phyloP scores from a whole-genome alignment of 2,797 vertebrate species.

The Eremophila alpestris region DNA sequence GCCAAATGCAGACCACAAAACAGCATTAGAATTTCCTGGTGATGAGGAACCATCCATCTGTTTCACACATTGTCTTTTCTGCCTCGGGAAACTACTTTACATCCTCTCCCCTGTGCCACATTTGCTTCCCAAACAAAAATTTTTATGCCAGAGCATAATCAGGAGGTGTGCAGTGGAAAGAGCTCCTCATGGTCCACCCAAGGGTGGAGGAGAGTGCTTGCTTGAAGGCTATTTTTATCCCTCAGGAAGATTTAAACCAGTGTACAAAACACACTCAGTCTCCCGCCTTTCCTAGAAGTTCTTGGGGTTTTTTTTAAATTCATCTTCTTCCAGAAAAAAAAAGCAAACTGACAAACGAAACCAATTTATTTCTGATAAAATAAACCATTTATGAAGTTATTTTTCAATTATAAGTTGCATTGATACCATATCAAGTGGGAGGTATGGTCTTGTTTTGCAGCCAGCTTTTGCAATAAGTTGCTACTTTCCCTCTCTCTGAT shows the following conservation, averaged over 20 bases:
- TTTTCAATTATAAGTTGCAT: neutral
- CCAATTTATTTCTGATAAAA: neutral
- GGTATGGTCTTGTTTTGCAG: neutral
- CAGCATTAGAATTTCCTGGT: neutral
- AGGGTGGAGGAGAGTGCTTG: neutral
- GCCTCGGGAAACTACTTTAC: neutral
- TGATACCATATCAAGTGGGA: neutral
- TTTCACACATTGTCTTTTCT: neutral
- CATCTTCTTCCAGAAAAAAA: neutral
- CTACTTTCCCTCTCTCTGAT: conserved; percentile 12
- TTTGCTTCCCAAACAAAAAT: neutral
- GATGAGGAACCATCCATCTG: neutral
- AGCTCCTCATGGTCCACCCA: neutral
- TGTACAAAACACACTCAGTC: neutral
- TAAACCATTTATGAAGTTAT: neutral
- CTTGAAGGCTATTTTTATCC: neutral
- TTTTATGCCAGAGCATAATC: neutral
- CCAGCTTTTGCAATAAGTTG: neutral
- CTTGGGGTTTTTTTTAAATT: accelerated
- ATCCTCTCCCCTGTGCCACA: neutral
- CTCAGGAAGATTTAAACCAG: neutral
- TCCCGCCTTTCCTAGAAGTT: neutral
- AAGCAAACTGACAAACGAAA: neutral
- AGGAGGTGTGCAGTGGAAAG: neutral
- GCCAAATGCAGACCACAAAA: neutral